Base-by-base conservation (phyloP, 1,140 invertebrate genomes). In the Brachionus plicatilis region DNA sequence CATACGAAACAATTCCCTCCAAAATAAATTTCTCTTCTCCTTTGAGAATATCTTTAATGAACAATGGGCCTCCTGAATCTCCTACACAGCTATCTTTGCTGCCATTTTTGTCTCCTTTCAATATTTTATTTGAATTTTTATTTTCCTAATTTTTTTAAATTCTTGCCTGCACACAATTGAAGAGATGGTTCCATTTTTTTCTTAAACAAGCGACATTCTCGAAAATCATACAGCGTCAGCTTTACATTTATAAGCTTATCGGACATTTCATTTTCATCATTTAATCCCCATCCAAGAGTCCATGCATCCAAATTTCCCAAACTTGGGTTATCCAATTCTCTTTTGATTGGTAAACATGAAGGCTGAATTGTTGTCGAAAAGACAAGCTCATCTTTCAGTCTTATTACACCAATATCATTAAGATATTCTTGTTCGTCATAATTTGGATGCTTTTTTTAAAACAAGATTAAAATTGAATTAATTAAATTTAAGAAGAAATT, bases 401-500 rank as follows among this genome's bases (percentile, higher is more conserved):
- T 41, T 17, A 75, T 75, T 17, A 75, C 41, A 43, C 33, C 70
- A 17, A 75, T 75, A 43, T 75, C 70, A 75, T 75, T 75, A 5
- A 43, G 1, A 1, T 24, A 75, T 43, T 41, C 41, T 41, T 43
- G 3, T 17, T 37, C 17, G 45, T 75, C 41, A 45, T 43, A 75
- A 17, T 75, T 75, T 9, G 70, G 70, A 75, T 75, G 33, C 70
- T 75, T 43, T n/a, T n/a, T n/a, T n/a, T 70, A 70, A 17, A 33
- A 41, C 27, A 43, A 43, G 6, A 37, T 37, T 70, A 1, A 70
- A 70, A 70, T 12, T 37, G 3, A 70, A 17, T 11, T 33, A 37
- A 70, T 12, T 33, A 37, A 37, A 37, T 37, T 37, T 7, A 37
- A 37, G 33, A 37, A 37, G 2, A 37, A 43, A 14, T 20, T 43